Conservation (phyloP, 2,113 vertebrate species). For the Bombycilla garrulus region DNA sequence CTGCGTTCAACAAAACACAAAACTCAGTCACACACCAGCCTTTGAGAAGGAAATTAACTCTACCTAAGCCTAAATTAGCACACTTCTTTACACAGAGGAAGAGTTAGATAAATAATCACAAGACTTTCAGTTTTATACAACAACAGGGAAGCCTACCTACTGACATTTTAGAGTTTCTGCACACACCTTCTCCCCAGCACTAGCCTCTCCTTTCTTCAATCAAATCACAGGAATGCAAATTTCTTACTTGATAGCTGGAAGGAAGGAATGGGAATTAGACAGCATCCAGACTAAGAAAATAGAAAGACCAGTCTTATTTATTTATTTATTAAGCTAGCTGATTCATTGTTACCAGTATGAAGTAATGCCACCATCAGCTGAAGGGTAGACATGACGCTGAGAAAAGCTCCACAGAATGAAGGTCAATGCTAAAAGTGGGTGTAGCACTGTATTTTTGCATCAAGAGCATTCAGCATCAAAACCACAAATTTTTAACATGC, state of each 20-base stretch:
- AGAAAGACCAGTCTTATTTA: neutral
- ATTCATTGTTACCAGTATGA: neutral
- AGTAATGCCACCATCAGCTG: neutral
- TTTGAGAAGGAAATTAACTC: neutral
- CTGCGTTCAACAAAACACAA: neutral
- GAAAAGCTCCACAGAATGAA: neutral
- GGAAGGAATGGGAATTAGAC: neutral
- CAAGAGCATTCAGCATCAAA: neutral
- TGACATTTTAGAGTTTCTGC: neutral
- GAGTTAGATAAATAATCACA: neutral
- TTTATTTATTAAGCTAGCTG: neutral
- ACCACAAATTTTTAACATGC: neutral
- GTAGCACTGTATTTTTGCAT: neutral
- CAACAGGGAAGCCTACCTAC: neutral
- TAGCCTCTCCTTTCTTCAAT: neutral
- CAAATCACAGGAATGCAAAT: neutral
- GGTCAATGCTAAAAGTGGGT: neutral
- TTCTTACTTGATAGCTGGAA: neutral
- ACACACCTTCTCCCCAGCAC: neutral
- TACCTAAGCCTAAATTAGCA: neutral
- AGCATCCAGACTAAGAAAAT: neutral
- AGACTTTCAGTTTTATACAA: neutral
- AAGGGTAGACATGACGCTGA: accelerated
- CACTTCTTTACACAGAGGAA: neutral
- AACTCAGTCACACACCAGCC: neutral